Evolutionary conservation across 1,140 invertebrate genomes (phyloP), one percentile per base, ranked within the genome.

Genomic region (Drosophila melanica): DNA sequence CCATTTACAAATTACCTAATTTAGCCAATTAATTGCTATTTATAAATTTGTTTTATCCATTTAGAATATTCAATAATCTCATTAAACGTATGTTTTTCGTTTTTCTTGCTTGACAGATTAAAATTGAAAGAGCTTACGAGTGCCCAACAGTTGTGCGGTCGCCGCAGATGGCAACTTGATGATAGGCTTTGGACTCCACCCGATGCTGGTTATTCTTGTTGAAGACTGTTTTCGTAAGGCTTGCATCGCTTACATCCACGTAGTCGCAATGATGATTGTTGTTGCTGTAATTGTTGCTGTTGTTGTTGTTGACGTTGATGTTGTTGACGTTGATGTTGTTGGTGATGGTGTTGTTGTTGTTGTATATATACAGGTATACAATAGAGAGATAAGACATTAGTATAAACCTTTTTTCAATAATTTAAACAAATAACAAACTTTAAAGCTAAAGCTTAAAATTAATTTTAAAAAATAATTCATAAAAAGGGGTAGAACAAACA

Each of bases 371-470:
- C 77, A 89, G 76, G 84, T 89, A 82, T 89, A 87, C 77, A 84
- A 87, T 87, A 87, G 84, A 87, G 84, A 87, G 84, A 87, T 77
- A 87, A 87, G 75, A 89, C 84, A 87, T 87, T 87, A 87, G 84
- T 87, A 84, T 84, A 71, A 76, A 57, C 69, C 57, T 65, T 74
- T 79, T 79, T 42, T 73, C 50, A 77, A 86, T 81, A 79, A 87
- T 89, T 87, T 89, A 89, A 87, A 87, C 76, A 79, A 77, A 89
- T 78, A 89, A 89, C 82, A 87, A 68, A 59, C 70, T 75, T 84
- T 84, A 84, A 80, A 18, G 14, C 80, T 87, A 87, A 53, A 30
- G 9, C 84, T 84, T 87, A 87, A 39, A 59, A 77, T 48, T 89
- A 87, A 45, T 72, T 79, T 58, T 70, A 79, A 64, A 75, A 75